Evolutionary conservation across 2,888 invertebrate species (phyloP).

Genomic region (Anthrax anthrax): DNA sequence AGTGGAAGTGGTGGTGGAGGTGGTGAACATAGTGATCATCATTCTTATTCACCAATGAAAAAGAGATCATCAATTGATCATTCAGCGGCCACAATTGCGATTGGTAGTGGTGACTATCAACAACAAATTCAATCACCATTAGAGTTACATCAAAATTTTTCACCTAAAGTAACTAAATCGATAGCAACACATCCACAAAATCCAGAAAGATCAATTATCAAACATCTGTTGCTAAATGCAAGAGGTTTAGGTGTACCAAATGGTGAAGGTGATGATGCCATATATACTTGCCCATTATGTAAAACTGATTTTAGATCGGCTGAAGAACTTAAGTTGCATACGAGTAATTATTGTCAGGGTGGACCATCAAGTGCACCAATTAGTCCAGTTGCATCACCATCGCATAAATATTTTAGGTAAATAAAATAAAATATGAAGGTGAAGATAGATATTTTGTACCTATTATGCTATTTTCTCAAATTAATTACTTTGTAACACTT

Average conservation of each 20-base stretch:
- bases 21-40: constrained; percentile 21
- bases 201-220: constrained; percentile 54
- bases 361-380: constrained; percentile 32
- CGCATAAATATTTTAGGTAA: constrained; percentile 37
- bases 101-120: too few relatives aligned
- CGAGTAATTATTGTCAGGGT: constrained; percentile 66
- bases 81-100: constrained; percentile 35
- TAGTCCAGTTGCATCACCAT: constrained; percentile 30
- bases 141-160: not conserved
- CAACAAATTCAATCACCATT: not conserved
- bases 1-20: constrained; percentile 17
- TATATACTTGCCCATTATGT: constrained; percentile 62
- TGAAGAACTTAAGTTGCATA: constrained; percentile 68
- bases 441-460: not conserved
- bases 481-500: too few relatives aligned
- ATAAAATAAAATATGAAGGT: not conserved
- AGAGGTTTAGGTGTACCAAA: constrained; percentile 37
- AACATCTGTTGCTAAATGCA: constrained; percentile 63
- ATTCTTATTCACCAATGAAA: constrained; percentile 20
- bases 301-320: constrained; percentile 64
- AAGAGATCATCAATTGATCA: constrained; percentile 45
- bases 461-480: not conserved
- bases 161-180: not conserved
- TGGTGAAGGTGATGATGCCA: constrained; percentile 44
- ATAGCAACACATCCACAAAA: constrained; percentile 31